These are phyloP conservation scores for Engraulis encrasicolus DNA, from an alignment of 2,113 vertebrate species.

Conservation along the genomic window DNA sequence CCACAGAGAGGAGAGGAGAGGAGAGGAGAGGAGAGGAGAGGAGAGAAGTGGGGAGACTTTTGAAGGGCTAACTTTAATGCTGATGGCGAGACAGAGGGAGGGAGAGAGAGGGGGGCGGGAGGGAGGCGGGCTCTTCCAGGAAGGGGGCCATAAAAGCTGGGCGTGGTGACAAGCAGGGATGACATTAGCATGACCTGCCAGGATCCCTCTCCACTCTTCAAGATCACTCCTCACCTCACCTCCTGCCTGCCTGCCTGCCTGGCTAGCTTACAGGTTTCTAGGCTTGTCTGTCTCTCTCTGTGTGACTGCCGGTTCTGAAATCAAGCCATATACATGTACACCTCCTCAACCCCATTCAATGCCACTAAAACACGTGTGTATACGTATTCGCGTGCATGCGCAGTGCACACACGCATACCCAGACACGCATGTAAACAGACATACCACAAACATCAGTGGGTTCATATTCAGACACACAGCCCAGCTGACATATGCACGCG, in stretches of 20 bases:
- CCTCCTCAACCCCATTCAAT: too few species aligned
- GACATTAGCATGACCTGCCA: conserved; percentile 53
- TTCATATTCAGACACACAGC: neutral
- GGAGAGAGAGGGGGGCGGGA: too few species aligned
- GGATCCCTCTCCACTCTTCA: conserved; percentile 41
- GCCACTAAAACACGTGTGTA: conserved; percentile 16
- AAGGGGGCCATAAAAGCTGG: conserved; percentile 52
- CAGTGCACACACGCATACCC: too few species aligned
- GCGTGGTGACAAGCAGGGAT: conserved; percentile 49
- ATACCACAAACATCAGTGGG: too few species aligned
- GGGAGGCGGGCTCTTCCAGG: conserved; percentile 48
- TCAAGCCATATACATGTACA: too few species aligned
- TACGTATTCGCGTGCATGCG: neutral
- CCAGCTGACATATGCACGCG: too few species aligned
- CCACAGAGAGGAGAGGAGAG: too few species aligned
- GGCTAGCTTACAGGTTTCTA: too few species aligned
- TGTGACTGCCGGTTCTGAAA: too few species aligned
- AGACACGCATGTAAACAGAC: neutral
- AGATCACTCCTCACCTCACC: neutral
- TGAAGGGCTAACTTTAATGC: conserved; percentile 44
- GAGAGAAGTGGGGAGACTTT: conserved; percentile 25
- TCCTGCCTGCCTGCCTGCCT: neutral
- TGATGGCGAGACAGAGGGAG: too few species aligned
- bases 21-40: too few species aligned
- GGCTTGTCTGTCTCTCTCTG: too few species aligned